Conservation (phyloP, 2,888 invertebrate genomes). For the Uropetala carovei region DNA sequence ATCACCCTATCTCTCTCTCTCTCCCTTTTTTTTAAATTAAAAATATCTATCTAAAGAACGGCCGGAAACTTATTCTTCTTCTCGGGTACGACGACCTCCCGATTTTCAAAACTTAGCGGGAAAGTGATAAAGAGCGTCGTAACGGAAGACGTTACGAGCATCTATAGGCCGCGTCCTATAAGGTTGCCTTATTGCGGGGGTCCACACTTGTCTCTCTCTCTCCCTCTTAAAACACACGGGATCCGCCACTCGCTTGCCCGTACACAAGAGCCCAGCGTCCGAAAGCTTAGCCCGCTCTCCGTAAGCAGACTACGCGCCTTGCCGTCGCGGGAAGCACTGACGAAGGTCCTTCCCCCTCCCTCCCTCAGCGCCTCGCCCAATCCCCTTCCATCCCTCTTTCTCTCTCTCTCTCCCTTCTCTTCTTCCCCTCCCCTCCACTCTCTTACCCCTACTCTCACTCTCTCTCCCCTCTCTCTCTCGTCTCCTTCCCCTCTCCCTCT, state of each 20-base stretch:
- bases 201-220: too few relatives aligned
- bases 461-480: not conserved
- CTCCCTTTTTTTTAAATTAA: too few relatives aligned
- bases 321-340: not conserved
- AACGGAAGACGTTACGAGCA: too few relatives aligned
- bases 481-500: not conserved
- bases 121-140: too few relatives aligned
- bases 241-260: not conserved
- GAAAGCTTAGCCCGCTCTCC: not conserved
- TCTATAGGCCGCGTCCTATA: too few relatives aligned
- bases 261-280: not conserved
- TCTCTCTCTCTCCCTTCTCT: not conserved
- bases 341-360: conserved; percentile 4
- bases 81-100: too few relatives aligned
- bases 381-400: conserved; percentile 18
- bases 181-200: too few relatives aligned
- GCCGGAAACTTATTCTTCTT: too few relatives aligned
- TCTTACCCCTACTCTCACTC: not conserved
- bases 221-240: too few relatives aligned
- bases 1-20: too few relatives aligned
- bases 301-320: conserved; percentile 25
- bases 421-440: not conserved
- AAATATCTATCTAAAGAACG: too few relatives aligned
- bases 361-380: not conserved
- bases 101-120: too few relatives aligned